phyloP scores from a whole-genome alignment of 23 tunicate species.

The Styela clava region DNA sequence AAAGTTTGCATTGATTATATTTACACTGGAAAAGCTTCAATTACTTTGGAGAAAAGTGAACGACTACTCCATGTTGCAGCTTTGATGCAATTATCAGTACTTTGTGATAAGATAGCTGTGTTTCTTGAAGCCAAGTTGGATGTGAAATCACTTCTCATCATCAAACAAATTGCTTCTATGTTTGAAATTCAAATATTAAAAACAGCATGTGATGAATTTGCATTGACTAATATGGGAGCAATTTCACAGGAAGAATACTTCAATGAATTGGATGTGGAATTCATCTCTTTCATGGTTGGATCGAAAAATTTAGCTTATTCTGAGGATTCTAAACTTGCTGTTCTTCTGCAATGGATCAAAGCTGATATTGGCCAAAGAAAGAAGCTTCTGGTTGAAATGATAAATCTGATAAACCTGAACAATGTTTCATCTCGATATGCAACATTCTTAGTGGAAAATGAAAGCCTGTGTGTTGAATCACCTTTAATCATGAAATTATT shows the following conservation, averaged over 20 bases:
- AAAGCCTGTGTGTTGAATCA: background rate
- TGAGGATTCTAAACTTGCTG: background rate
- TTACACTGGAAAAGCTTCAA: conserved; percentile 17
- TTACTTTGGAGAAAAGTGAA: background rate
- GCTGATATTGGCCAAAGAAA: background rate
- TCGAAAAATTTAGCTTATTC: background rate
- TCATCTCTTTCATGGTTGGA: background rate
- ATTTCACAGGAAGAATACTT: background rate
- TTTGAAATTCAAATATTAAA: too few relatives aligned
- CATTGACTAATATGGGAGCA: background rate
- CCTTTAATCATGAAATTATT: background rate
- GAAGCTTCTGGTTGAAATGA: background rate
- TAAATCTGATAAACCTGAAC: background rate
- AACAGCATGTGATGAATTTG: background rate
- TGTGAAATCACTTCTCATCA: background rate
- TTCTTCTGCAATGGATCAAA: background rate
- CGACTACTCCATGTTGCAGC: background rate
- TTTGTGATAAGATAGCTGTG: background rate
- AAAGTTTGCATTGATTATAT: conserved; percentile 11
- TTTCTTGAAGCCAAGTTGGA: background rate
- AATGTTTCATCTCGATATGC: background rate
- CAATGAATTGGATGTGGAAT: background rate
- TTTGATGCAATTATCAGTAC: background rate
- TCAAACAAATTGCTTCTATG: background rate
- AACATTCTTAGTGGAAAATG: background rate